Conservation (phyloP, 2,797 vertebrate species). For the Percopsis omiscomaycus region DNA sequence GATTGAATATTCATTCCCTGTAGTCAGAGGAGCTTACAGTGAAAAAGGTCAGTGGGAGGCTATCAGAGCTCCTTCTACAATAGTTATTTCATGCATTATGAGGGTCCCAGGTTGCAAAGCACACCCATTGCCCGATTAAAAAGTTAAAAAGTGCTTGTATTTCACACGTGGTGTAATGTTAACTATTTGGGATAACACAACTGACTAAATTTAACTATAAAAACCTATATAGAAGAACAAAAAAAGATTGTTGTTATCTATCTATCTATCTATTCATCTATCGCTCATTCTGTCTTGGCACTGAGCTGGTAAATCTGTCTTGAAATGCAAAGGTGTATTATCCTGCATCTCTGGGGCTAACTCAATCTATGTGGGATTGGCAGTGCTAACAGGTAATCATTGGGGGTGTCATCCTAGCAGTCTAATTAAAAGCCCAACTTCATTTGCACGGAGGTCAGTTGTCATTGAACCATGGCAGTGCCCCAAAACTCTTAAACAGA, state of each 20-base stretch:
- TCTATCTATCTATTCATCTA: too few relatives aligned
- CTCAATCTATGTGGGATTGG: slow-evolving; percentile 63
- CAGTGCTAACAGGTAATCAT: slow-evolving; percentile 72
- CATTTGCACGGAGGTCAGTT: slow-evolving; percentile 66
- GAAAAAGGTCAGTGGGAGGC: background rate
- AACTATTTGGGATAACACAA: too few relatives aligned
- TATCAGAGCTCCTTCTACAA: background rate
- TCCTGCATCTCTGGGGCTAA: slow-evolving; percentile 49
- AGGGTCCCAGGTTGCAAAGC: too few relatives aligned
- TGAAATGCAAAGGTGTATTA: slow-evolving; percentile 54
- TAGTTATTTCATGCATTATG: background rate
- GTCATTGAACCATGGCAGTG: slow-evolving; percentile 46
- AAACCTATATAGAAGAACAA: too few relatives aligned
- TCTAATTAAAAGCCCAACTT: slow-evolving; percentile 72
- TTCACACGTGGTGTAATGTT: too few relatives aligned
- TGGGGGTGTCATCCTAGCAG: slow-evolving; percentile 56
- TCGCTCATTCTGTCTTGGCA: slow-evolving; percentile 13
- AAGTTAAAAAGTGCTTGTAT: too few relatives aligned
- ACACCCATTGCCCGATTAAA: too few relatives aligned
- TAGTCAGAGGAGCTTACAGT: background rate
- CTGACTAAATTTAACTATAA: too few relatives aligned
- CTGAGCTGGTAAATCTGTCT: slow-evolving; percentile 33
- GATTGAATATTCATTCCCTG: background rate
- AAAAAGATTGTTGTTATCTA: too few relatives aligned
- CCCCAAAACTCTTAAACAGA: slow-evolving; percentile 31